Conservation (phyloP, 2,888 invertebrate species). For the Ochropleura leucogaster region DNA sequence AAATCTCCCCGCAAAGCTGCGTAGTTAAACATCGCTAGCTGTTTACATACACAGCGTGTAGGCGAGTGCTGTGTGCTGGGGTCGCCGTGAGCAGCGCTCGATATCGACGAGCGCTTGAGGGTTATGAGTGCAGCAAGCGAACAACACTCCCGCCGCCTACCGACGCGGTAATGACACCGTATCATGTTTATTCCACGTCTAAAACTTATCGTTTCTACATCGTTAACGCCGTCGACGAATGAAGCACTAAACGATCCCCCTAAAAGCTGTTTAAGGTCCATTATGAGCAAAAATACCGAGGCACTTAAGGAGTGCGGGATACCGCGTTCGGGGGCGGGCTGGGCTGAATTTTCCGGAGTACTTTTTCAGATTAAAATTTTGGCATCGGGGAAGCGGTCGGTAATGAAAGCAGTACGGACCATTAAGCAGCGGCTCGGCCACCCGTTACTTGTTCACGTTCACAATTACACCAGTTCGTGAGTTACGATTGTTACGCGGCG, state of each 20-base stretch:
- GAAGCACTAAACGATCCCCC: slow-evolving; percentile 79
- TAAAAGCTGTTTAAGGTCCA: slow-evolving; percentile 83
- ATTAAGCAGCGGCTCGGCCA: slow-evolving; percentile 78
- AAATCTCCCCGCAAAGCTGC: slow-evolving; percentile 65
- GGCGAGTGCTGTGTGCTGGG: slow-evolving; percentile 39
- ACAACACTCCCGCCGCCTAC: slow-evolving; percentile 50
- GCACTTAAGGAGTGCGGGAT: slow-evolving; percentile 75
- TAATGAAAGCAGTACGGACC: slow-evolving; percentile 84
- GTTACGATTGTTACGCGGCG: slow-evolving; percentile 76
- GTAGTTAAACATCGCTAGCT: slow-evolving; percentile 70
- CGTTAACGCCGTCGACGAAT: slow-evolving; percentile 81
- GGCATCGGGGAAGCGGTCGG: slow-evolving; percentile 78
- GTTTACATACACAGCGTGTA: slow-evolving; percentile 62
- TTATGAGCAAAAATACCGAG: slow-evolving; percentile 78
- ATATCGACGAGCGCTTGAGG: slow-evolving; percentile 64
- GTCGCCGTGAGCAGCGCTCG: slow-evolving; percentile 63
- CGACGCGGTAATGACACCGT: slow-evolving; percentile 70
- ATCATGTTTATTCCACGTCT: slow-evolving; percentile 79
- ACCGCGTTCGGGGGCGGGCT: slow-evolving; percentile 60
- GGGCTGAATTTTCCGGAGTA: slow-evolving; percentile 68
- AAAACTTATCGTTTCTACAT: slow-evolving; percentile 83
- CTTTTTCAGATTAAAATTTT: slow-evolving; percentile 84
- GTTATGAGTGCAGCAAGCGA: slow-evolving; percentile 67
- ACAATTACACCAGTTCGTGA: slow-evolving; percentile 83
- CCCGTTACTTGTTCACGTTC: slow-evolving; percentile 83